Conservation (phyloP, 2,113 vertebrate species). For the Sarotherodon lohbergeri region DNA sequence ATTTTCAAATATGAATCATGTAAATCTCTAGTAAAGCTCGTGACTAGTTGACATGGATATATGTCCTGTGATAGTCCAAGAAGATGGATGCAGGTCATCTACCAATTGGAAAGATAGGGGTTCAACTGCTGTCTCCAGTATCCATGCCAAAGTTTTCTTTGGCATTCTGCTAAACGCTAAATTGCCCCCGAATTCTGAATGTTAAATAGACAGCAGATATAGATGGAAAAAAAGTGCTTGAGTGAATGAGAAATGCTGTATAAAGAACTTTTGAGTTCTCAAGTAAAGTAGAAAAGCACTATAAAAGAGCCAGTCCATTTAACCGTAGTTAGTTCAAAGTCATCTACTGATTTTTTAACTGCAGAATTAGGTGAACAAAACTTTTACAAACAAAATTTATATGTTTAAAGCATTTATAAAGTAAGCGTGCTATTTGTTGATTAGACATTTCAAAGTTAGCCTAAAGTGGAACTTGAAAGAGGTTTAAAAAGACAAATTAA, state of each 20-base stretch:
- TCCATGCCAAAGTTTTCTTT: no score
- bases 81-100: no score
- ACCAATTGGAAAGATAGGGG: no score
- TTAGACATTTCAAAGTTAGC: neutral
- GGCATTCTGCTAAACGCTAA: no score
- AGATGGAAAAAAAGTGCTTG: neutral
- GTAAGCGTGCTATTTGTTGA: neutral
- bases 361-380: neutral
- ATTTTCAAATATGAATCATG: neutral
- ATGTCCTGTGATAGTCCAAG: neutral
- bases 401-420: neutral
- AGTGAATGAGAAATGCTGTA: neutral
- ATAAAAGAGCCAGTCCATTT: fast-evolving
- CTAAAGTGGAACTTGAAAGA: neutral
- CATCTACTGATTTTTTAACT: neutral
- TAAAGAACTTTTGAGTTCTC: neutral
- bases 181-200: no score
- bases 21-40: neutral
- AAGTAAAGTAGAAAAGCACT: neutral
- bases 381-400: no score
- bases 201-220: neutral
- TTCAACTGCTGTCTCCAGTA: no score
- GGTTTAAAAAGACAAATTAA: neutral
- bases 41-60: neutral
- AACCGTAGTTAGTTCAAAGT: neutral